These are phyloP conservation scores for Chloropsis hardwickii DNA, from an alignment of 2,113 vertebrate genomes.

Conservation along the genomic window DNA sequence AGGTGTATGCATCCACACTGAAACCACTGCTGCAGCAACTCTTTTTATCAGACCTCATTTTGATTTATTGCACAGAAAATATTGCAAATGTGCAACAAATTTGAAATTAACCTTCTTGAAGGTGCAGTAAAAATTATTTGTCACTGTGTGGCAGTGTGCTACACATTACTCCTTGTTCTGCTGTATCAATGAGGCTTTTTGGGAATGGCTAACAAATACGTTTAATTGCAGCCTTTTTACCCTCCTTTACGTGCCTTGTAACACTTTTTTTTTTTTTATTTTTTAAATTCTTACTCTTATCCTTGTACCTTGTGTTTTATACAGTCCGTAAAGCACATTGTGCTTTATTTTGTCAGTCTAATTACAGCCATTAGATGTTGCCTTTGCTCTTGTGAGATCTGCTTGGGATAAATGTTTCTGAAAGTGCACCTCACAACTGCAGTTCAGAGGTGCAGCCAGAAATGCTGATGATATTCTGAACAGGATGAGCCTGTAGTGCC, in stretches of 20 bases:
- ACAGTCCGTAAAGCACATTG: background rate
- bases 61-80: background rate
- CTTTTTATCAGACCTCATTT: background rate
- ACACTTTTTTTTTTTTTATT: background rate
- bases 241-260: rapidly evolving
- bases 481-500: rapidly evolving
- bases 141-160: constrained; percentile 50
- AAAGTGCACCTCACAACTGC: background rate
- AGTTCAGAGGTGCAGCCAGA: background rate
- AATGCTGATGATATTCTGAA: background rate
- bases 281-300: background rate
- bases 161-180: background rate
- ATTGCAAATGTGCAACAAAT: background rate
- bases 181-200: background rate
- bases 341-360: background rate
- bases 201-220: background rate
- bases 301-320: background rate
- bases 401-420: background rate
- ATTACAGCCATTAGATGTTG: background rate
- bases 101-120: background rate
- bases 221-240: background rate
- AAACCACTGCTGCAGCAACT: background rate
- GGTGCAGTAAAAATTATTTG: constrained; percentile 8
- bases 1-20: background rate
- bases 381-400: background rate